Conservation (phyloP, 2,113 vertebrate species). For the Halichoeres trimaculatus region DNA sequence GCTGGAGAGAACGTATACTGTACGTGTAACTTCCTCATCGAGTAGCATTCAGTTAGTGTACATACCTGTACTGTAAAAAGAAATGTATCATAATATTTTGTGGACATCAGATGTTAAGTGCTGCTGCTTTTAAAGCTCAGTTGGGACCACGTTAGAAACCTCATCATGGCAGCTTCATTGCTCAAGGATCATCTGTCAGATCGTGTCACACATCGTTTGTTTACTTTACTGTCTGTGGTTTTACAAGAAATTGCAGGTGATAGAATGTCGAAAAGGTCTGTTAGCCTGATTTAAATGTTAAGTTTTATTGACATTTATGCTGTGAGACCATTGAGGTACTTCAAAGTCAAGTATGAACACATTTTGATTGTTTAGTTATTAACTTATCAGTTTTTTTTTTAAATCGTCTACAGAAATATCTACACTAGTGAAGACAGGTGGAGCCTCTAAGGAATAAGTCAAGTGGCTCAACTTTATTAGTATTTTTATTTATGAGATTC, state of each 20-base stretch:
- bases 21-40: neutral
- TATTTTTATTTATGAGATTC: too few species aligned
- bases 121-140: conserved; percentile 5
- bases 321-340: neutral
- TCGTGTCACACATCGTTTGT: conserved; percentile 38
- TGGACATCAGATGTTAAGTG: conserved; percentile 14
- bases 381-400: neutral
- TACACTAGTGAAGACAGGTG: neutral
- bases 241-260: neutral
- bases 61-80: conserved; percentile 1
- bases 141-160: conserved; percentile 37
- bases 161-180: conserved; percentile 32
- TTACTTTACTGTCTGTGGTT: conserved; percentile 14
- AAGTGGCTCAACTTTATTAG: neutral
- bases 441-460: neutral
- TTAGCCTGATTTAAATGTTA: neutral
- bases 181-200: conserved; percentile 31
- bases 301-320: neutral
- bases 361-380: conserved; percentile 10
- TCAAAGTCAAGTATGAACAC: neutral
- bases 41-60: neutral
- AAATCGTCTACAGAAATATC: neutral
- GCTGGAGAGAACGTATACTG: neutral
- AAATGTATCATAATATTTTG: conserved; percentile 5
- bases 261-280: conserved; percentile 1